Conservation (phyloP, 2,797 vertebrate species). For the Enteromius afrohamiltoni region DNA sequence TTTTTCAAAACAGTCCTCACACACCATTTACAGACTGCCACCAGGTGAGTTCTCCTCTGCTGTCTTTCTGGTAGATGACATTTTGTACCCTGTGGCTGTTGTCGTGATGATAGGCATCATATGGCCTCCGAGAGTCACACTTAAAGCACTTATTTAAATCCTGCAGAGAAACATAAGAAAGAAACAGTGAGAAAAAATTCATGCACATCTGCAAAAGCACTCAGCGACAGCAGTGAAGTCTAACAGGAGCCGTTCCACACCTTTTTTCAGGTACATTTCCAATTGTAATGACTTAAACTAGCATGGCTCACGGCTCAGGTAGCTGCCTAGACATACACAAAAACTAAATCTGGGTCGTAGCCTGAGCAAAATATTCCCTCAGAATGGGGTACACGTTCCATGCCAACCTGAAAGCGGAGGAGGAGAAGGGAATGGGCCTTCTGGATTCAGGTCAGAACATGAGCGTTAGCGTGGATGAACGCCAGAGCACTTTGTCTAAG, state of each 20-base stretch:
- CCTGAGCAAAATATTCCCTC: constrained; percentile 37
- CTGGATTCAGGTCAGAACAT: constrained; percentile 52
- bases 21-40: constrained; percentile 90
- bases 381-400: constrained; percentile 10
- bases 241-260: neutral
- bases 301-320: neutral
- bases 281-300: constrained; percentile 5
- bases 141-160: constrained; percentile 87
- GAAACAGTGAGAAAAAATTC: neutral
- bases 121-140: constrained; percentile 77
- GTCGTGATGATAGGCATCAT: constrained; percentile 65
- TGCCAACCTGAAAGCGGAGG: constrained; percentile 39
- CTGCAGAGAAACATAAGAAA: constrained; percentile 62
- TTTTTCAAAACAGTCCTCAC: constrained; percentile 37
- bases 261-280: constrained; percentile 6
- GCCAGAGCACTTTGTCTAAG: constrained; percentile 69
- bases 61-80: constrained; percentile 80
- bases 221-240: neutral
- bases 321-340: constrained; percentile 34
- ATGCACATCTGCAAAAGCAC: neutral
- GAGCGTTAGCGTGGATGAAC: constrained; percentile 47
- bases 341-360: constrained; percentile 1
- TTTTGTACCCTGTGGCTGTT: constrained; percentile 86
- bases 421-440: neutral
- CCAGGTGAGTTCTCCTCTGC: constrained; percentile 77